Evolutionary conservation across 2,888 invertebrate genomes (phyloP).

Genomic region (Lampropteryx suffumata): DNA sequence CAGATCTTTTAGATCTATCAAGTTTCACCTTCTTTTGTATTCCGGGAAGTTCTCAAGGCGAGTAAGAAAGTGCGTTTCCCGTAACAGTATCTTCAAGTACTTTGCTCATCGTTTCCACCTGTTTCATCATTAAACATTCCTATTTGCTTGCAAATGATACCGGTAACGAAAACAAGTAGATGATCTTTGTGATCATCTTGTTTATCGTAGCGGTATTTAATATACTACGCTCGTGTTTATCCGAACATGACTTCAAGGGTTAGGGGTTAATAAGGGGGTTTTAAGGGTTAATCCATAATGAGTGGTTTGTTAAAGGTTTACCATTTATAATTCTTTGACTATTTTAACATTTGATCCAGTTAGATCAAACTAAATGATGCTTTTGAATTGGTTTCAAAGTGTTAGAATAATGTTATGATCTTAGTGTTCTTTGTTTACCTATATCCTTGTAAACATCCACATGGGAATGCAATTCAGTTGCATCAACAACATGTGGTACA

Average conservation of each 20-base stretch:
- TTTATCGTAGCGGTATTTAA: slow-evolving; percentile 39
- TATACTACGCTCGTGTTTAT: slow-evolving; percentile 51
- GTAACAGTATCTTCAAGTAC: slow-evolving; percentile 29
- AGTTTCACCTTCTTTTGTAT: slow-evolving; percentile 74
- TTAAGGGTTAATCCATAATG: slow-evolving; percentile 32
- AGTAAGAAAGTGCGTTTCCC: slow-evolving; percentile 57
- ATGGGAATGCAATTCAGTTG: slow-evolving; percentile 13
- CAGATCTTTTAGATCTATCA: slow-evolving; percentile 41
- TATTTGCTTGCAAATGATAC: slow-evolving; percentile 20
- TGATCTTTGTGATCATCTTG: slow-evolving; percentile 27
- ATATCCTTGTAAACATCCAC: slow-evolving; percentile 12
- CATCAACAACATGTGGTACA: slow-evolving; percentile 8
- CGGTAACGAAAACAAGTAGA: too few species aligned
- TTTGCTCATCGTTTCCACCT: slow-evolving; percentile 21
- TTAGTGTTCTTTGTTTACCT: slow-evolving; percentile 22
- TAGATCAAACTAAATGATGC: slow-evolving; percentile 28
- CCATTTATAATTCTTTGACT: slow-evolving; percentile 23
- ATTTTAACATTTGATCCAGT: slow-evolving; percentile 20
- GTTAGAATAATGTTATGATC: slow-evolving; percentile 23
- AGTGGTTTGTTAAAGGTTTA: slow-evolving; percentile 21
- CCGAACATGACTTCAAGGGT: slow-evolving; percentile 66
- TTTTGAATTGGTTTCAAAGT: slow-evolving; percentile 24
- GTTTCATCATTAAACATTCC: slow-evolving; percentile 21
- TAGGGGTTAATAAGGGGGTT: too few species aligned
- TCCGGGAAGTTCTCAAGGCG: slow-evolving; percentile 44